Evolutionary conservation across 2,797 vertebrate genomes (phyloP).

Genomic region (Danio jaintianensis): DNA sequence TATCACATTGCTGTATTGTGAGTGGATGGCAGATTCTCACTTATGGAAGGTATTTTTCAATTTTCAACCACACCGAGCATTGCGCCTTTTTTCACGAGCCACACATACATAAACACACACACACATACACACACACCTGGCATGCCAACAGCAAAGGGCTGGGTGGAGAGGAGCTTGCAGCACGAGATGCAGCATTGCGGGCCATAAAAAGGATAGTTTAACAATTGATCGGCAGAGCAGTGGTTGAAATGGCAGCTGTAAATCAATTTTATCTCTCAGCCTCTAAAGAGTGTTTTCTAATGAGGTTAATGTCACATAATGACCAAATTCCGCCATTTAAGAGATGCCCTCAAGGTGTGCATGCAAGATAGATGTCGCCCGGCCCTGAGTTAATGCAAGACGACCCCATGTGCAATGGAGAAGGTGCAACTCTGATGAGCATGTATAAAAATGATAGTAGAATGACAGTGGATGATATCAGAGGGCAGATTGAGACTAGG

Average conservation of each 20-base stretch:
- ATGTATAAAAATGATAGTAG: slow-evolving; percentile 50
- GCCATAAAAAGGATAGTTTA: slow-evolving; percentile 87
- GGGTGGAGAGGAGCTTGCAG: slow-evolving; percentile 48
- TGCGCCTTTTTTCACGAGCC: slow-evolving; percentile 51
- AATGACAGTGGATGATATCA: slow-evolving; percentile 47
- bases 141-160: slow-evolving; percentile 67
- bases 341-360: slow-evolving; percentile 85
- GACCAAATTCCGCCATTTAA: slow-evolving; percentile 85
- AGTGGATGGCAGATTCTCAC: slow-evolving; percentile 67
- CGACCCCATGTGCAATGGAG: slow-evolving; percentile 60
- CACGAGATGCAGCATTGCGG: slow-evolving; percentile 58
- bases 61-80: slow-evolving; percentile 55
- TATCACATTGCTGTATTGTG: slow-evolving; percentile 71
- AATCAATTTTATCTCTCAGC: slow-evolving; percentile 88
- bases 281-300: slow-evolving; percentile 89
- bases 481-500: background rate
- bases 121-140: slow-evolving; percentile 65
- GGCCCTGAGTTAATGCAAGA: slow-evolving; percentile 69
- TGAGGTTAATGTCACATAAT: slow-evolving; percentile 90
- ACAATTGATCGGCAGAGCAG: slow-evolving; percentile 85
- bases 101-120: slow-evolving; percentile 28
- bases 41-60: slow-evolving; percentile 67
- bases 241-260: slow-evolving; percentile 87
- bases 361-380: slow-evolving; percentile 82
- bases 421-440: slow-evolving; percentile 48